Evolutionary conservation across 2,113 vertebrate genomes (phyloP).

Genomic region (Thermophis baileyi): DNA sequence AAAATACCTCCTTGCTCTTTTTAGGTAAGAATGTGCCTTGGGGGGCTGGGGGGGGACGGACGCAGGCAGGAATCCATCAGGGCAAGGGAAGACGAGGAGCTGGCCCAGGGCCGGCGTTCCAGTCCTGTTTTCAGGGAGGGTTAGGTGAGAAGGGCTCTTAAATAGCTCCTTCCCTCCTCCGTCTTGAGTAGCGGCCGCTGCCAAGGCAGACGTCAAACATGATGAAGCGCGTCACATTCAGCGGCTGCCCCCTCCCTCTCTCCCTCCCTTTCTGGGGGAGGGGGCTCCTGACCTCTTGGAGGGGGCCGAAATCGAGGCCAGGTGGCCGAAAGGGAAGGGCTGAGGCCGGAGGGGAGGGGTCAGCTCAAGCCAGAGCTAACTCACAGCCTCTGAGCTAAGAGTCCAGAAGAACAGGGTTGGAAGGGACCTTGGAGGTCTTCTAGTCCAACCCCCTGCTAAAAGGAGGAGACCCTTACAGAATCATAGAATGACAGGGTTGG

Average conservation of each 20-base stretch:
- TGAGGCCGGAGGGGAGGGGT: background rate
- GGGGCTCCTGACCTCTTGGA: background rate
- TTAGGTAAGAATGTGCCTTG: slow-evolving; percentile 38
- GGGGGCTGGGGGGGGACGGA: background rate
- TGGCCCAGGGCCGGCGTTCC: background rate
- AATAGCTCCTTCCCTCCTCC: background rate
- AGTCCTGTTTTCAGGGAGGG: background rate
- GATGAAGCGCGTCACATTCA: slow-evolving; percentile 38
- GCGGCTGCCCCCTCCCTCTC: background rate
- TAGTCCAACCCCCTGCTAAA: background rate
- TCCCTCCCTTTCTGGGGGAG: background rate
- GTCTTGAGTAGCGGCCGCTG: slow-evolving; percentile 10
- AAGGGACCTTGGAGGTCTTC: background rate
- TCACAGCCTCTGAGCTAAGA: background rate
- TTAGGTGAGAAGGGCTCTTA: slow-evolving; percentile 2
- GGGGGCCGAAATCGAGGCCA: background rate
- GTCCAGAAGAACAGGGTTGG: background rate
- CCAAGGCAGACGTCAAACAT: background rate
- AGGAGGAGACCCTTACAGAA: too few species aligned
- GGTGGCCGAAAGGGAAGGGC: background rate
- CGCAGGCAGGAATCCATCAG: background rate
- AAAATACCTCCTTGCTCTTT: slow-evolving; percentile 56
- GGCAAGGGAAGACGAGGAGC: background rate
- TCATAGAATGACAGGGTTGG: too few species aligned
- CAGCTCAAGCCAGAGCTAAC: too few species aligned